A percentile compares a stretch with the other conserved stretches of the same genome.
Conservation (phyloP, 1,140 invertebrate genomes). For the Listronotus bonariensis region DNA sequence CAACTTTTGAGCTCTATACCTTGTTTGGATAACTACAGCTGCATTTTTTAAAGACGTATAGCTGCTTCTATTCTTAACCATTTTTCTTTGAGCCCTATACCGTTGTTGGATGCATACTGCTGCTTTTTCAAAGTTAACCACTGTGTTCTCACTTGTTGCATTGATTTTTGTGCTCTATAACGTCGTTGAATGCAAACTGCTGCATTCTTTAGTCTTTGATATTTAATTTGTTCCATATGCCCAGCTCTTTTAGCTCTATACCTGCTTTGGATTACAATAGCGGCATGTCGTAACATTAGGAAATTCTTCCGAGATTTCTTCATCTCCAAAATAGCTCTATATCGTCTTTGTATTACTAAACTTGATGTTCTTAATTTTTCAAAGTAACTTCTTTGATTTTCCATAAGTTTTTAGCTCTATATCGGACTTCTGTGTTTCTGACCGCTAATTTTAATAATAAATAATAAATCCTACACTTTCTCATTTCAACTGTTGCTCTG, state of each 20-base stretch:
- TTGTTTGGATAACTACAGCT: slow-evolving; percentile 41
- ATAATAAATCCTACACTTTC: slow-evolving; percentile 45
- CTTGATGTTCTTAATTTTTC: slow-evolving; percentile 47
- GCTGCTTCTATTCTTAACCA: slow-evolving; percentile 37
- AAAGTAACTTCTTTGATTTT: slow-evolving; percentile 43
- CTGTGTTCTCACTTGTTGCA: slow-evolving; percentile 33
- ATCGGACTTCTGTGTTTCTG: slow-evolving; percentile 46
- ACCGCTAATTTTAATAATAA: slow-evolving; percentile 43
- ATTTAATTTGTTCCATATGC: slow-evolving; percentile 54
- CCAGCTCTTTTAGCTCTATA: slow-evolving; percentile 54
- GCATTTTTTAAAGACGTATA: slow-evolving; percentile 38
- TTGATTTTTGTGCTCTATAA: slow-evolving; percentile 52
- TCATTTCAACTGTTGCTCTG: slow-evolving; percentile 50
- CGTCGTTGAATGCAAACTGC: slow-evolving; percentile 57
- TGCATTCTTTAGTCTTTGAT: slow-evolving; percentile 53
- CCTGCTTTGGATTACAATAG: slow-evolving; percentile 56
- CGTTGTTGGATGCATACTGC: slow-evolving; percentile 46
- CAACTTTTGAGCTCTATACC: slow-evolving; percentile 45
- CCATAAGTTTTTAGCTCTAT: slow-evolving; percentile 46
- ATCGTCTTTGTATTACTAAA: slow-evolving; percentile 56
- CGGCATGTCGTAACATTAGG: slow-evolving; percentile 35
- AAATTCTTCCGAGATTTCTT: slow-evolving; percentile 43
- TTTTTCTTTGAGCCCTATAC: slow-evolving; percentile 47
- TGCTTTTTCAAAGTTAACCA: slow-evolving; percentile 50
- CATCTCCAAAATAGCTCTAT: slow-evolving; percentile 48